A percentile compares a stretch with the other conserved stretches of the same genome.
These are phyloP conservation scores for Drosophila maculinotata DNA, from an alignment of 2,888 invertebrate genomes.

Conservation along the genomic window DNA sequence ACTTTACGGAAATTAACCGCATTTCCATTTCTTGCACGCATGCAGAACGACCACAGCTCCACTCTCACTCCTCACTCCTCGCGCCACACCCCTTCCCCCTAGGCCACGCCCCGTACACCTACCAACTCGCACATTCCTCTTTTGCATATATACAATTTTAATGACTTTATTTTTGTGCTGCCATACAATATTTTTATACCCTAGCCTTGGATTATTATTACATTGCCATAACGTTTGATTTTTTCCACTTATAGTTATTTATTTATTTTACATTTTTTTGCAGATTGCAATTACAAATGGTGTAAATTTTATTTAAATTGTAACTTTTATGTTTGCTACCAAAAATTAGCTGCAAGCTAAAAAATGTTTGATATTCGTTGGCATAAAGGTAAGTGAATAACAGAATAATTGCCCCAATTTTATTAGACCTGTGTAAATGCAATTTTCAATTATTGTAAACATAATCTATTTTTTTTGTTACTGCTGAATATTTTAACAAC, in stretches of 20 bases:
- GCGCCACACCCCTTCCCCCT: background rate
- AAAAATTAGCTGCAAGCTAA: slow-evolving; percentile 5
- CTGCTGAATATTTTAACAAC: background rate
- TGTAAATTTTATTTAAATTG: background rate
- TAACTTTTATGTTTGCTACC: background rate
- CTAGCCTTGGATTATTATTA: slow-evolving; percentile 32
- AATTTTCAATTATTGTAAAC: slow-evolving; percentile 28
- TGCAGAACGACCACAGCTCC: slow-evolving; percentile 66
- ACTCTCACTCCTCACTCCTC: slow-evolving; percentile 24
- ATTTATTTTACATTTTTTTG: background rate
- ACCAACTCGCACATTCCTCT: slow-evolving; percentile 23
- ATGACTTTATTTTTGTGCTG: slow-evolving; percentile 76
- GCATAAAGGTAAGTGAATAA: slow-evolving; percentile 6
- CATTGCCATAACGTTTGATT: slow-evolving; percentile 3
- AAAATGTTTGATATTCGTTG: background rate
- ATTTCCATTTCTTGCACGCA: slow-evolving; percentile 82
- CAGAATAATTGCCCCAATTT: slow-evolving; percentile 2
- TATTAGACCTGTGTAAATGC: slow-evolving; percentile 18
- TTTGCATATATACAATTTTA: slow-evolving; percentile 64
- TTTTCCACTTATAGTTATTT: background rate
- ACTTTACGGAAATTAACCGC: slow-evolving; percentile 84
- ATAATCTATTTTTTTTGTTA: background rate
- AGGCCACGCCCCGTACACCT: slow-evolving; percentile 11
- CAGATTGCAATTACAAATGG: slow-evolving; percentile 3
- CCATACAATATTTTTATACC: slow-evolving; percentile 59